Conservation (phyloP, 2,113 vertebrate genomes). For the Ivindomyrus marchei region DNA sequence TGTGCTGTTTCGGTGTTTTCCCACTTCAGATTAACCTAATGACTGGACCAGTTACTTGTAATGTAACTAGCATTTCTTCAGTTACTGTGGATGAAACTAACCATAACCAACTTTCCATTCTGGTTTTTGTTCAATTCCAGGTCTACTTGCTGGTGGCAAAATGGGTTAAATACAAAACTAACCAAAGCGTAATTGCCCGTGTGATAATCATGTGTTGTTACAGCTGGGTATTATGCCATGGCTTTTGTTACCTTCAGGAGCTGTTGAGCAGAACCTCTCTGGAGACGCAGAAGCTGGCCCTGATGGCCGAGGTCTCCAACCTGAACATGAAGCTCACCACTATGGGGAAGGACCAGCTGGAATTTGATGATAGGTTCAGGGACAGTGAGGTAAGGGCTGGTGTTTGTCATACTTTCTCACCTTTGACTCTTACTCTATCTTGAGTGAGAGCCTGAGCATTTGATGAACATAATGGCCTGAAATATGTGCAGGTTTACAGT, state of each 20-base stretch:
- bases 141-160: not conserved
- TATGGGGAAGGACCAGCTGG: conserved; percentile 77
- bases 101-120: not conserved
- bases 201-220: not conserved
- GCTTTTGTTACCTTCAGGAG: conserved; percentile 60
- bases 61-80: not conserved
- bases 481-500: not conserved
- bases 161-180: not conserved
- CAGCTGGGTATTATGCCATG: not conserved
- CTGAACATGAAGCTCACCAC: conserved; percentile 82
- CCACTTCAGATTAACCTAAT: not conserved
- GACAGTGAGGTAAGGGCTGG: conserved; percentile 74
- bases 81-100: not conserved
- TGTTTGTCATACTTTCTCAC: not conserved
- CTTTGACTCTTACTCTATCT: not conserved
- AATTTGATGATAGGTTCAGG: conserved; percentile 79
- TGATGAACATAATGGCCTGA: not conserved
- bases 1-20: not conserved
- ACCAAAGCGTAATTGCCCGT: not conserved
- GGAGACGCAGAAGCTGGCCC: conserved; percentile 89
- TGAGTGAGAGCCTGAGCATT: not conserved
- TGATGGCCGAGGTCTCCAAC: conserved; percentile 89
- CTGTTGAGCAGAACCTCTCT: conserved; percentile 81
- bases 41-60: not conserved
- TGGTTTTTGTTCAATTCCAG: not conserved